phyloP scores from a whole-genome alignment of 2,797 vertebrate genomes.

The Rhinogobio ventralis region DNA sequence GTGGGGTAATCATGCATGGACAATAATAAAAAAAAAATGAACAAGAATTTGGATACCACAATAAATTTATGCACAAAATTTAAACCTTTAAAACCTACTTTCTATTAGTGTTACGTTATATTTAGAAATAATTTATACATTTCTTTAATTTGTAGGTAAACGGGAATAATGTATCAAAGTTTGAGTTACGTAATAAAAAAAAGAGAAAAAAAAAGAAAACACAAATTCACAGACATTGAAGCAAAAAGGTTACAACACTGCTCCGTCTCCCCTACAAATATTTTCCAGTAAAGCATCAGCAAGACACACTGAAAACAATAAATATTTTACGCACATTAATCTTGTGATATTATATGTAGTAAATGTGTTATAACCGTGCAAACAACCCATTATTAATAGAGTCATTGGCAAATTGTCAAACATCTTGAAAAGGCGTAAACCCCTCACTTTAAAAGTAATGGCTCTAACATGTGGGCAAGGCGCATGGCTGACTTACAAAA shows the following conservation, averaged over 20 bases:
- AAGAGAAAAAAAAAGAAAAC: neutral
- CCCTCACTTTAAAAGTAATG: slow-evolving; percentile 73
- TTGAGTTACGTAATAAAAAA: neutral
- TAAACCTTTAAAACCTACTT: neutral
- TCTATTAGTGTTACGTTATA: neutral
- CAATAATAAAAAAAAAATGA: neutral
- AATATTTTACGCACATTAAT: neutral
- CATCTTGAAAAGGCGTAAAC: slow-evolving; percentile 82
- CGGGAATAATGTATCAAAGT: neutral
- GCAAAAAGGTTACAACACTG: neutral
- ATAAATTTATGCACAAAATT: neutral
- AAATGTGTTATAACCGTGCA: slow-evolving; percentile 76
- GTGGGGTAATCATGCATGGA: neutral
- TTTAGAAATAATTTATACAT: neutral
- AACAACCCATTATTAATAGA: slow-evolving; percentile 79
- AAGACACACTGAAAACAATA: neutral
- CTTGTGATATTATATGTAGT: slow-evolving; percentile 61
- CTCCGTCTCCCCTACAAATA: neutral
- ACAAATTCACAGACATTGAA: no score
- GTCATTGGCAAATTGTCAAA: slow-evolving; percentile 80
- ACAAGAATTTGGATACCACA: neutral
- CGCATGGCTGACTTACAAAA: slow-evolving; percentile 70
- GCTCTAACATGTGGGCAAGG: slow-evolving; percentile 79
- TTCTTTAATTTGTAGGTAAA: neutral
- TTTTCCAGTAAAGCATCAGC: neutral